Evolutionary conservation across 2,888 invertebrate genomes (phyloP).

Genomic region (Lymantria monacha): DNA sequence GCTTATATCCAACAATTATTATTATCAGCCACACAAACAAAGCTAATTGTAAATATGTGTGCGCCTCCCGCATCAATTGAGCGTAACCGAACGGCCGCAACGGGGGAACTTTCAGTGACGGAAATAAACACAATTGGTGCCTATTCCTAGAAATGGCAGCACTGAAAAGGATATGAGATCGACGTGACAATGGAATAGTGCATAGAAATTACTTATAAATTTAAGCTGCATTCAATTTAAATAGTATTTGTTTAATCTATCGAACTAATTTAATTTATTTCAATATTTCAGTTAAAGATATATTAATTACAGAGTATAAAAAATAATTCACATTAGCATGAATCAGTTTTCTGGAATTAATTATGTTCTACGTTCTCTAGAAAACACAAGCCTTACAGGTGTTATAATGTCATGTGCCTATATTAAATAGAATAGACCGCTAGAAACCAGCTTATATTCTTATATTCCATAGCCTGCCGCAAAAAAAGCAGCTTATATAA

Average conservation of each 20-base stretch:
- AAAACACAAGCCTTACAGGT: too few relatives aligned
- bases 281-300: too few relatives aligned
- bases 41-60: constrained; percentile 74
- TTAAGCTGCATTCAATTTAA: neutral
- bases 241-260: neutral
- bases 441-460: too few relatives aligned
- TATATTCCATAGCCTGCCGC: too few relatives aligned
- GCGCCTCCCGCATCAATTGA: constrained; percentile 78
- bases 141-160: constrained; percentile 71
- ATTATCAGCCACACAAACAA: constrained; percentile 66
- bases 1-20: constrained; percentile 64
- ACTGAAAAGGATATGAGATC: constrained; percentile 22
- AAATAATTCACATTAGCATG: too few relatives aligned
- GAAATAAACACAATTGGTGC: constrained; percentile 69
- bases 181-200: constrained; percentile 16
- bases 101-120: constrained; percentile 74
- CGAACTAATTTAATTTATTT: neutral
- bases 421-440: too few relatives aligned
- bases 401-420: too few relatives aligned
- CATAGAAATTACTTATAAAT: constrained; percentile 15
- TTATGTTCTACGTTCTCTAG: too few relatives aligned
- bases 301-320: too few relatives aligned
- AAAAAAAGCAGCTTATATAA: too few relatives aligned
- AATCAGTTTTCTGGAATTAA: too few relatives aligned
- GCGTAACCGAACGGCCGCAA: constrained; percentile 56